Evolutionary conservation across 2,888 invertebrate genomes (phyloP).

Genomic region (Lymantria monacha): DNA sequence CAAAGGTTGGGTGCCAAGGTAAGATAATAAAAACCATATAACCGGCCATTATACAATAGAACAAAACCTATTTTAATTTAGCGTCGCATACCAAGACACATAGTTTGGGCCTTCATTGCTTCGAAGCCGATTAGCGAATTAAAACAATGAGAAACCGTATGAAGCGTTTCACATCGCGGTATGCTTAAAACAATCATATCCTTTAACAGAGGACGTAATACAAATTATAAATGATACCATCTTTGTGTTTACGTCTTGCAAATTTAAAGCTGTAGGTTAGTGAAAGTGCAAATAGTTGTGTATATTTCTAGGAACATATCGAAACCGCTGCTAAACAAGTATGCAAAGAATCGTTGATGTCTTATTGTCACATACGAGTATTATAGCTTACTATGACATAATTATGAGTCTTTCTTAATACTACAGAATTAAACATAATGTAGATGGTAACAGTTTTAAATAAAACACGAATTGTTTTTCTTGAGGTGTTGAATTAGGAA

Average conservation of each 20-base stretch:
- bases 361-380: no score
- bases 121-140: conserved; percentile 37
- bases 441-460: no score
- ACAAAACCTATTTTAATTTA: conserved; percentile 32
- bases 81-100: conserved; percentile 18
- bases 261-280: conserved; percentile 9
- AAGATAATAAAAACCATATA: conserved; percentile 21
- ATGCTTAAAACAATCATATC: conserved; percentile 37
- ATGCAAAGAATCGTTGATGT: no score
- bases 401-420: no score
- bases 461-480: no score
- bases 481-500: no score
- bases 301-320: neutral
- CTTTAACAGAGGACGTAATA: conserved; percentile 39
- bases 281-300: conserved; percentile 20
- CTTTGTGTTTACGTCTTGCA: conserved; percentile 34
- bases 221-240: conserved; percentile 42
- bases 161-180: conserved; percentile 45
- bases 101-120: conserved; percentile 32
- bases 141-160: conserved; percentile 48
- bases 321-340: no score
- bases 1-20: conserved; percentile 15
- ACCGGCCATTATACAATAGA: conserved; percentile 30
- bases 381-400: no score
- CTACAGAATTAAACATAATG: no score